Conservation (phyloP, 2,797 vertebrate species). For the Tokudaia muenninki region DNA sequence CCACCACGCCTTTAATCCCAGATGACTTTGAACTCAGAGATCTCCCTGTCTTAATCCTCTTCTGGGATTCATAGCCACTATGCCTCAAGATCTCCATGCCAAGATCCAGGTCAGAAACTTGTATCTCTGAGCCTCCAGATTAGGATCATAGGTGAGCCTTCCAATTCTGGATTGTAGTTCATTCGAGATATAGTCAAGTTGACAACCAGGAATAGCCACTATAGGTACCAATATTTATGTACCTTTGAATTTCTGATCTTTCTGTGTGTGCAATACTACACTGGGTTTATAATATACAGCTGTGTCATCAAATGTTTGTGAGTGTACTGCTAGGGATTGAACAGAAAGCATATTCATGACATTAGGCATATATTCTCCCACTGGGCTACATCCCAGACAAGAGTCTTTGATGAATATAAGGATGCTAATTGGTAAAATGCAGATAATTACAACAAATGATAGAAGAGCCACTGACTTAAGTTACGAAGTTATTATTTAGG, state of each 20-base stretch:
- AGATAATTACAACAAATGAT: background rate
- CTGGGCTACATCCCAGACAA: background rate
- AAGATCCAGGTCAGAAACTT: too few relatives aligned
- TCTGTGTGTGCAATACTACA: background rate
- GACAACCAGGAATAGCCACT: too few relatives aligned
- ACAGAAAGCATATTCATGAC: background rate
- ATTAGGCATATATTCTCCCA: background rate
- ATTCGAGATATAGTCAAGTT: too few relatives aligned
- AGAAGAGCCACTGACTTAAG: background rate
- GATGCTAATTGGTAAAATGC: background rate
- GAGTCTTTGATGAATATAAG: background rate
- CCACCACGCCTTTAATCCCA: too few relatives aligned
- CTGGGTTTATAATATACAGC: background rate
- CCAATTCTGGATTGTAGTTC: too few relatives aligned
- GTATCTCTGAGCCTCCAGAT: too few relatives aligned
- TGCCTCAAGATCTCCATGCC: too few relatives aligned
- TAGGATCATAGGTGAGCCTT: too few relatives aligned
- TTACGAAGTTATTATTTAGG: constrained; percentile 2
- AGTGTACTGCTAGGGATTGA: background rate
- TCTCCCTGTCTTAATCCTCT: too few relatives aligned
- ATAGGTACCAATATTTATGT: too few relatives aligned
- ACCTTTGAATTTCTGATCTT: background rate
- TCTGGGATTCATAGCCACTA: too few relatives aligned
- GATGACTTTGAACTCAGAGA: too few relatives aligned
- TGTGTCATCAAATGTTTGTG: background rate